These are phyloP conservation scores for Pristionchus pacificus DNA, from an alignment of 1,140 invertebrate genomes.

Conservation along the genomic window DNA sequence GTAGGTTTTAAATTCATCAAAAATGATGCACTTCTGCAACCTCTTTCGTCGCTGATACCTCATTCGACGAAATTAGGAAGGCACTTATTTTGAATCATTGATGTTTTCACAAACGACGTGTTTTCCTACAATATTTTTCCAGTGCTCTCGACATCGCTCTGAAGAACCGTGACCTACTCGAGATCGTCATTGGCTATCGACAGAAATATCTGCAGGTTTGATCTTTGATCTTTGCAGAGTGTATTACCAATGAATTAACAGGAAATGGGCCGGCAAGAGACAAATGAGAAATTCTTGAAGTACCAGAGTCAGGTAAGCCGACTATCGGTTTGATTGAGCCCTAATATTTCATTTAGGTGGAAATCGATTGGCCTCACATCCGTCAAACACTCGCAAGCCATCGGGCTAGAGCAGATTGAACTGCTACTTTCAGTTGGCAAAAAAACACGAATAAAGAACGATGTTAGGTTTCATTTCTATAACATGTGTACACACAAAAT, in stretches of 20 bases:
- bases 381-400: conserved; percentile 63
- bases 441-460: no score
- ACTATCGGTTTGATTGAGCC: neutral
- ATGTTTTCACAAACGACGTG: no score
- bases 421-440: no score
- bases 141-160: conserved; percentile 79
- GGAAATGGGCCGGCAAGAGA: conserved; percentile 72
- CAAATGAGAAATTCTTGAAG: conserved; percentile 70
- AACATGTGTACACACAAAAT: no score
- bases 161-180: conserved; percentile 74
- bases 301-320: conserved; percentile 65
- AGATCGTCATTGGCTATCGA: conserved; percentile 73
- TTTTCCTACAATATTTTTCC: no score
- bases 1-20: conserved; percentile 56
- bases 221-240: neutral
- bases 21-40: neutral
- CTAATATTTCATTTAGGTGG: conserved; percentile 58
- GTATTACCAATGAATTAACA: no score
- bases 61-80: neutral
- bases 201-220: conserved; percentile 68
- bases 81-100: no score
- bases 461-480: no score
- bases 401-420: conserved; percentile 59
- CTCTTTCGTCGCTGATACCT: neutral
- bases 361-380: conserved; percentile 65